Evolutionary conservation across 2,888 invertebrate species (phyloP).

Genomic region (Cheilosia soror): DNA sequence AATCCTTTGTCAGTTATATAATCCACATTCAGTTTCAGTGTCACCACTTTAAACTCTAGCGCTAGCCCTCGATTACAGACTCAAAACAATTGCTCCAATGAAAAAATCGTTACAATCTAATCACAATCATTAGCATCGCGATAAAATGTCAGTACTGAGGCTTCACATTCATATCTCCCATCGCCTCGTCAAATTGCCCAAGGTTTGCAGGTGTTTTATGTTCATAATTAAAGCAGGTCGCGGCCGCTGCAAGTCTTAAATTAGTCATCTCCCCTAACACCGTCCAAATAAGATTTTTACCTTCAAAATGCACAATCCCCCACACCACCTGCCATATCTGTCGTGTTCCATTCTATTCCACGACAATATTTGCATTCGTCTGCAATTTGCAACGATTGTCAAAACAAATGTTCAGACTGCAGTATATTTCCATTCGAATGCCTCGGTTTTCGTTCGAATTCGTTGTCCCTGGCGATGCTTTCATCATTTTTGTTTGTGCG

Average conservation of each 20-base stretch:
- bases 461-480: conserved; percentile 10
- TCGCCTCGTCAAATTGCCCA: neutral
- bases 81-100: no score
- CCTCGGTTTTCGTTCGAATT: neutral
- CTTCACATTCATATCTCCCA: neutral
- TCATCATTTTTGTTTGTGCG: conserved; percentile 22
- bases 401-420: conserved; percentile 15
- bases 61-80: no score
- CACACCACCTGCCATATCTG: conserved; percentile 7
- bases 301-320: conserved; percentile 16
- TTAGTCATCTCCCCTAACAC: neutral
- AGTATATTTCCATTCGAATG: conserved; percentile 7
- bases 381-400: conserved; percentile 3
- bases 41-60: no score
- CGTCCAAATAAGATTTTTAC: neutral
- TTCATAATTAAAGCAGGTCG: conserved; percentile 20
- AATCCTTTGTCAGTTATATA: no score
- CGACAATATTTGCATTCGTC: neutral
- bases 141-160: no score
- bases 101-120: no score
- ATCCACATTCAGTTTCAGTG: no score
- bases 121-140: no score
- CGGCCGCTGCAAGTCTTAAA: conserved; percentile 15
- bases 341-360: conserved; percentile 7
- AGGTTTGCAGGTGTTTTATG: conserved; percentile 1